Percentiles rank a stretch among this genome's conserved stretches.
These are phyloP conservation scores for Ryuthela nishihirai DNA, from an alignment of 2,888 invertebrate genomes.

Conservation along the genomic window DNA sequence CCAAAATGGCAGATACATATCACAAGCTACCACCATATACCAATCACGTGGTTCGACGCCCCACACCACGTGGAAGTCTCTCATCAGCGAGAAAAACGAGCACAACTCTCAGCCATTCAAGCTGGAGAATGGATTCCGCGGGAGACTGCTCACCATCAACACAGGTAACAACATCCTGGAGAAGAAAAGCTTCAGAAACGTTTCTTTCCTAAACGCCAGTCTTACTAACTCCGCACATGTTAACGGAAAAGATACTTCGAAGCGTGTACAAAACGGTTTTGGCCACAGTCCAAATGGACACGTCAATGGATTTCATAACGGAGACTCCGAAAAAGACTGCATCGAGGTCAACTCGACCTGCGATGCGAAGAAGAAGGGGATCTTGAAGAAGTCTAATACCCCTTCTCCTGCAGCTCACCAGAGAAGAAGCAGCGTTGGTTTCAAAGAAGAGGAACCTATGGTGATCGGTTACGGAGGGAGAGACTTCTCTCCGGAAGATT, in stretches of 20 bases:
- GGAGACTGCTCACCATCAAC: slow-evolving; percentile 27
- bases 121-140: slow-evolving; percentile 34
- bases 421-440: slow-evolving; percentile 24
- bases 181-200: slow-evolving; percentile 9
- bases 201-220: no score
- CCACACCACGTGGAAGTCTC: slow-evolving; percentile 34
- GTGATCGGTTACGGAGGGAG: slow-evolving; percentile 37
- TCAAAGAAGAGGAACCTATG: slow-evolving; percentile 30
- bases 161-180: slow-evolving; percentile 15
- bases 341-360: no score
- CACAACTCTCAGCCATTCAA: slow-evolving; percentile 32
- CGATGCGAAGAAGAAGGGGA: no score
- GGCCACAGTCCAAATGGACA: no score
- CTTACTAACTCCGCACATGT: no score
- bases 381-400: no score
- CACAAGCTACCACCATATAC: slow-evolving; percentile 6
- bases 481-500: slow-evolving; percentile 32
- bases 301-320: no score
- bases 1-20: neutral
- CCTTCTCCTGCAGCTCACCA: neutral
- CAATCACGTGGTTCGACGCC: slow-evolving; percentile 1
- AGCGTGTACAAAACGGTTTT: no score
- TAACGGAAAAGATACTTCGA: no score
- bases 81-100: slow-evolving; percentile 22
- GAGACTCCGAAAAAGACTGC: no score